Conservation (phyloP, 2,797 vertebrate species). For the Craterocephalus amniculus region DNA sequence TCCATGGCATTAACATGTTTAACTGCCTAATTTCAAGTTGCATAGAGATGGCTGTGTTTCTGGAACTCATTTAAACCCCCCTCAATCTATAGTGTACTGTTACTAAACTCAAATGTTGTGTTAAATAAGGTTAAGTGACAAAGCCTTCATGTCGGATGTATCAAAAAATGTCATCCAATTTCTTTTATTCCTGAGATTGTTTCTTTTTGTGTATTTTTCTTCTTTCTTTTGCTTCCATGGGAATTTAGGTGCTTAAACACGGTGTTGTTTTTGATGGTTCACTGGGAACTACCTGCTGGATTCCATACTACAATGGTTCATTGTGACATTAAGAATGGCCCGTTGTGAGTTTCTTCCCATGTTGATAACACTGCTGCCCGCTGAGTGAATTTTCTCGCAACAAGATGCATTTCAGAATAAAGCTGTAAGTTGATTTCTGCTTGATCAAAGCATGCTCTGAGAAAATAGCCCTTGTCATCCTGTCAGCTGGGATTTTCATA, state of each 20-base stretch:
- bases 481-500: not conserved
- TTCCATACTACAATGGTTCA: not conserved
- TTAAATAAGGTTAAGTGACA: too few relatives aligned
- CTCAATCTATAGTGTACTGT: too few relatives aligned
- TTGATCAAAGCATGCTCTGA: slow-evolving; percentile 28
- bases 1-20: too few relatives aligned
- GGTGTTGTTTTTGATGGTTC: not conserved
- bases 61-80: too few relatives aligned
- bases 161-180: too few relatives aligned
- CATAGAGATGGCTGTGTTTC: too few relatives aligned
- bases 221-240: not conserved
- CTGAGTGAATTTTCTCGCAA: not conserved
- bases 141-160: too few relatives aligned
- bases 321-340: not conserved
- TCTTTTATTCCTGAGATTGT: not conserved
- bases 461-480: slow-evolving; percentile 17
- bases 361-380: not conserved
- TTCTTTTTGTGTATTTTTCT: not conserved
- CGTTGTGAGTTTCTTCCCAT: not conserved
- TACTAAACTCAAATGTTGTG: too few relatives aligned
- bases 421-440: not conserved
- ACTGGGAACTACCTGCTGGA: not conserved
- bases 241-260: not conserved
- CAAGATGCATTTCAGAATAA: slow-evolving; percentile 6
- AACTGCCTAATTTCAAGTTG: too few relatives aligned